A percentile compares a stretch with the other conserved stretches of the same genome.
phyloP scores from a whole-genome alignment of 2,888 invertebrate species.

The Orthonevra nobilis region DNA sequence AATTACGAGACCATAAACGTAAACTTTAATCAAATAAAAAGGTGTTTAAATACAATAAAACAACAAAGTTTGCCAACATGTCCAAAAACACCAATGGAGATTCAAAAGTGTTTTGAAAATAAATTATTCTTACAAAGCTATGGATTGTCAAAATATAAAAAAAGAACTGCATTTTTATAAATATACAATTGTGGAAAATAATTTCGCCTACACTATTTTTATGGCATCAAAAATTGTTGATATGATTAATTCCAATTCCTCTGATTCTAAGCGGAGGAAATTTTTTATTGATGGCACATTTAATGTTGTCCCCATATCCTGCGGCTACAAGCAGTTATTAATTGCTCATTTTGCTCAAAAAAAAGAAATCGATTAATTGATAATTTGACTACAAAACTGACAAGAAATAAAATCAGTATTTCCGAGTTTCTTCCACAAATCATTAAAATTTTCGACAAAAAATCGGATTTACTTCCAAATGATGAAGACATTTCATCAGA shows the following conservation, averaged over 20 bases:
- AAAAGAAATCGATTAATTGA: no score
- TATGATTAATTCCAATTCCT: not conserved
- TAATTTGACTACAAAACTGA: no score
- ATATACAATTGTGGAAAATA: not conserved
- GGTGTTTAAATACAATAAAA: no score
- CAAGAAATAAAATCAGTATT: not conserved
- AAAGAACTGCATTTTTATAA: conserved; percentile 3
- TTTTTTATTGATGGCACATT: conserved; percentile 6
- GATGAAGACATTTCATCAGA: not conserved
- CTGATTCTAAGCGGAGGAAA: not conserved
- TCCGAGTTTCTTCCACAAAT: not conserved
- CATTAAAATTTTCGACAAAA: no score
- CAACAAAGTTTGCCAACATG: not conserved
- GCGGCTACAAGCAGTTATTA: conserved; percentile 2
- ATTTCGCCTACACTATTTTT: no score
- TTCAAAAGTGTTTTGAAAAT: conserved; percentile 10
- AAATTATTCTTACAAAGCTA: conserved; percentile 4
- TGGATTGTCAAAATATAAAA: no score
- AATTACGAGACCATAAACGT: no score
- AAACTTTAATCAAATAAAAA: no score
- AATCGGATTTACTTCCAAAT: not conserved
- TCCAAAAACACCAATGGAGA: conserved; percentile 4
- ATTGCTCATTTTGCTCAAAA: not conserved
- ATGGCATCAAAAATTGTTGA: not conserved
- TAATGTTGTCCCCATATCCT: not conserved